Evolutionary conservation across 2,888 invertebrate genomes (phyloP).

Genomic region (Drosophila kuntzei): DNA sequence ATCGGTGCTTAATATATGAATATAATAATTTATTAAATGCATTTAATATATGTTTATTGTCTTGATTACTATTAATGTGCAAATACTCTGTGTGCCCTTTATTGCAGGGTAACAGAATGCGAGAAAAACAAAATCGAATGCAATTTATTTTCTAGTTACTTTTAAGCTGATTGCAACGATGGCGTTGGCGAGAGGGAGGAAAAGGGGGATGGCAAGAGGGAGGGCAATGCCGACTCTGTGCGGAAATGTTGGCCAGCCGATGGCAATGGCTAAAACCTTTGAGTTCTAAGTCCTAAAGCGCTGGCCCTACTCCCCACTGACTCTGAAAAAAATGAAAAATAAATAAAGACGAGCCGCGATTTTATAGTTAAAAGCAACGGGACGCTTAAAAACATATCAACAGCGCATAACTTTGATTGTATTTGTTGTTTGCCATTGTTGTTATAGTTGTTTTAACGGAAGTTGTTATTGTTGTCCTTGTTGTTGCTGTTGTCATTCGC

Average conservation of each 20-base stretch:
- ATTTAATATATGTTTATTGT: too few species aligned
- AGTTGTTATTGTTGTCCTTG: not conserved
- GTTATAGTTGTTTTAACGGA: conserved; percentile 14
- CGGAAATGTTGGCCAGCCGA: conserved; percentile 9
- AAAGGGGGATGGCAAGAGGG: conserved; percentile 33
- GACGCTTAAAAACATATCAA: conserved; percentile 67
- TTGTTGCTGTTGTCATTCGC: conserved; percentile 4
- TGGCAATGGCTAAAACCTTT: conserved; percentile 65
- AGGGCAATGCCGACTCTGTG: conserved; percentile 30
- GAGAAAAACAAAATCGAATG: conserved; percentile 75
- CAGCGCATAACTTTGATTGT: conserved; percentile 49
- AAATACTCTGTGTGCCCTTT: not conserved
- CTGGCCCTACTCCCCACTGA: not conserved
- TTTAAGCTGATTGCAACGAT: conserved; percentile 80
- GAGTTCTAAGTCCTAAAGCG: conserved; percentile 57
- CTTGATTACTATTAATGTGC: too few species aligned
- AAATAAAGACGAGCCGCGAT: conserved; percentile 56
- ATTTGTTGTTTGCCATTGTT: conserved; percentile 22
- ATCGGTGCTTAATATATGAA: too few species aligned
- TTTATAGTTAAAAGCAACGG: conserved; percentile 47
- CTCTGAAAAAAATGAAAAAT: conserved; percentile 47
- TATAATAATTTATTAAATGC: too few species aligned
- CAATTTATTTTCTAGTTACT: conserved; percentile 82
- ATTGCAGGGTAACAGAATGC: conserved; percentile 33
- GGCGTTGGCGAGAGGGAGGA: conserved; percentile 27